phyloP scores from a whole-genome alignment of 2,113 vertebrate genomes.

The Anoura caudifer region DNA sequence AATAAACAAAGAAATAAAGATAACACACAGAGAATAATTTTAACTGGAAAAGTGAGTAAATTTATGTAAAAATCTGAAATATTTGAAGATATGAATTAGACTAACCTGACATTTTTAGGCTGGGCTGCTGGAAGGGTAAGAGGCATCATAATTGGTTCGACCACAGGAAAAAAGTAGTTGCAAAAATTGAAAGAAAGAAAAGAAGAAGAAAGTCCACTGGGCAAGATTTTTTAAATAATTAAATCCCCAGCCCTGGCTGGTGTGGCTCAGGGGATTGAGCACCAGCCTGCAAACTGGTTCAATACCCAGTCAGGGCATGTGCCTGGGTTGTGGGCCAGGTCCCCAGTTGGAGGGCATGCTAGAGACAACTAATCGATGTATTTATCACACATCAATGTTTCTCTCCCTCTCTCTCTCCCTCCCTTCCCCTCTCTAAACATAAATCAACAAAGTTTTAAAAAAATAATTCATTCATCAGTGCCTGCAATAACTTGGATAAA shows the following conservation, averaged over 20 bases:
- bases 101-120: neutral
- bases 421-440: no score
- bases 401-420: no score
- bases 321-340: no score
- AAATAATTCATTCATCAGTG: neutral
- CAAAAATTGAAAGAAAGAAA: neutral
- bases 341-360: no score
- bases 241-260: neutral
- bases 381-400: no score
- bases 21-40: neutral
- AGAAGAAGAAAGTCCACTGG: neutral
- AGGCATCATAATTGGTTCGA: neutral
- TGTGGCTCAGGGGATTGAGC: no score
- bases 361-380: no score
- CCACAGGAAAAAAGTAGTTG: neutral
- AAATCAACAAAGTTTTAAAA: neutral
- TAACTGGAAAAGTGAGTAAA: neutral
- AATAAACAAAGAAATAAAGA: neutral
- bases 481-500: constrained; percentile 23
- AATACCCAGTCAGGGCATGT: no score
- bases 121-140: neutral
- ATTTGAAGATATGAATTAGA: neutral
- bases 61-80: neutral
- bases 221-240: neutral
- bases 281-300: no score